Conservation (phyloP, 2,797 vertebrate species). For the Peromyscus eremicus region DNA sequence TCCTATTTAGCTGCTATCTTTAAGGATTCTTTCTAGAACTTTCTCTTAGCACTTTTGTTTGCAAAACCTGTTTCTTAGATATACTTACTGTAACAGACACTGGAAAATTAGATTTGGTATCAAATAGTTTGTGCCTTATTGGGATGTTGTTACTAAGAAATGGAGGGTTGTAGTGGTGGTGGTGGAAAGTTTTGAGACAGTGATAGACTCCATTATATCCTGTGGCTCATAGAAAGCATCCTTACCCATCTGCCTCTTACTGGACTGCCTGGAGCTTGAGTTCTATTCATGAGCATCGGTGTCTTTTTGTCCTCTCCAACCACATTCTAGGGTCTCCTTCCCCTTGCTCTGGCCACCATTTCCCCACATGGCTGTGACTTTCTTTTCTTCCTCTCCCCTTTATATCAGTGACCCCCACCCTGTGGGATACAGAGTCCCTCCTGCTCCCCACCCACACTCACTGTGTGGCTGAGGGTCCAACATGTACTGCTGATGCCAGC, state of each 20-base stretch:
- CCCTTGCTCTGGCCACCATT: background rate
- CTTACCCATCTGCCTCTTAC: background rate
- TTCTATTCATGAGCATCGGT: background rate
- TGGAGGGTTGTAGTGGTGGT: background rate
- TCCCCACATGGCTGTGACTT: background rate
- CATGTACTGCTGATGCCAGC: background rate
- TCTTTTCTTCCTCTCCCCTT: background rate
- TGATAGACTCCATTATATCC: background rate
- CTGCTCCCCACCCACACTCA: background rate
- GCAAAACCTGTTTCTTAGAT: background rate
- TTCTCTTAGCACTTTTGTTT: background rate
- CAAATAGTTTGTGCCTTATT: background rate
- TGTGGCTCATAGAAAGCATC: background rate
- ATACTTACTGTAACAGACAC: background rate
- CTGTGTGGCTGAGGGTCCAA: background rate
- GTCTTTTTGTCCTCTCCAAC: background rate
- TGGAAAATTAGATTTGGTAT: constrained; percentile 21
- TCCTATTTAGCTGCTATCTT: background rate
- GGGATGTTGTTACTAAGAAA: background rate
- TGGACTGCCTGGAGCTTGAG: background rate
- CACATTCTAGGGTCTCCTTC: too few species aligned
- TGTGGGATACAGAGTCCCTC: background rate
- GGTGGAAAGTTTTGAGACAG: background rate
- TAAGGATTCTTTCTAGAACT: background rate
- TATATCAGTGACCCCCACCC: background rate